A percentile compares a stretch with the other conserved stretches of the same genome.
Conservation (phyloP, 2,113 vertebrate genomes). For the Actenoides lindsayi region DNA sequence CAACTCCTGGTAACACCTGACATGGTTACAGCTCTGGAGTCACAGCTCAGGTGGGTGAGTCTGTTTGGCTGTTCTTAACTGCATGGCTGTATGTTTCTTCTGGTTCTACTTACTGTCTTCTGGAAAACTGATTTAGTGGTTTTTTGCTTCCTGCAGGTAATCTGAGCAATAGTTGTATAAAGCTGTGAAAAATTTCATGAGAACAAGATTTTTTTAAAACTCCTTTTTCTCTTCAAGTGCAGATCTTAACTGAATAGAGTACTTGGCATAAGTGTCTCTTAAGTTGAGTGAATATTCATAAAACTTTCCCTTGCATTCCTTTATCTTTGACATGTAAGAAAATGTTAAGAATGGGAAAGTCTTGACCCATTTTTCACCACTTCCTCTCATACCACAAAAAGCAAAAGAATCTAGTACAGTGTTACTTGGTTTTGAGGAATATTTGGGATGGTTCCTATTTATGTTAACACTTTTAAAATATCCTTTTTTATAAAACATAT, state of each 20-base stretch:
- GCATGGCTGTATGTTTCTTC: background rate
- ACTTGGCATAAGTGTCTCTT: background rate
- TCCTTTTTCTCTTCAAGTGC: background rate
- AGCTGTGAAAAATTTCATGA: background rate
- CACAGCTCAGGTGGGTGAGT: background rate
- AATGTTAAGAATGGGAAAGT: background rate
- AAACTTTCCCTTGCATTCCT: background rate
- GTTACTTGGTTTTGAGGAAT: background rate
- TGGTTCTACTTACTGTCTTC: background rate
- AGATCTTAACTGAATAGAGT: background rate
- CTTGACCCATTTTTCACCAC: background rate
- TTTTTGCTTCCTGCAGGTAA: background rate
- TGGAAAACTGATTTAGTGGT: background rate
- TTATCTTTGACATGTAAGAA: background rate
- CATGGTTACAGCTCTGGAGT: background rate
- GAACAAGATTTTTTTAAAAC: background rate
- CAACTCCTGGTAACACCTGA: background rate
- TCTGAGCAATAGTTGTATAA: background rate
- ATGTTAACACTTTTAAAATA: background rate
- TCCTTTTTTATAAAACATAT: background rate
- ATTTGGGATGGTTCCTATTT: background rate
- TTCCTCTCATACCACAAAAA: constrained; percentile 15
- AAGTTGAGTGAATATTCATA: background rate
- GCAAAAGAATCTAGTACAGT: background rate
- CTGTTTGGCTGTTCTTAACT: background rate